phyloP scores from a whole-genome alignment of 2,797 vertebrate genomes.

The Microctenopoma steveboyesi region DNA sequence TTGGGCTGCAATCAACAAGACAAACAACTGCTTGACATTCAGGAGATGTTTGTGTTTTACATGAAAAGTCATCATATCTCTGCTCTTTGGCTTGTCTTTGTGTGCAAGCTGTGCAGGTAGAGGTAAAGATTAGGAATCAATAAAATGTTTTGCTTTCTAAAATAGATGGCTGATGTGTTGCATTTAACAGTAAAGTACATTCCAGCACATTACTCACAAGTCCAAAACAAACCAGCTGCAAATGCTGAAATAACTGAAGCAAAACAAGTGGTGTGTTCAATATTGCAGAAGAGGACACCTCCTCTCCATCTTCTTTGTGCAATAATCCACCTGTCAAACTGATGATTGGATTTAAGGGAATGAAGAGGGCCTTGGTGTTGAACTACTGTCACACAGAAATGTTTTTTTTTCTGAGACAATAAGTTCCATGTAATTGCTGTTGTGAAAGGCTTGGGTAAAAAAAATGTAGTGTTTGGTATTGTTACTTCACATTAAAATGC shows the following conservation, averaged over 20 bases:
- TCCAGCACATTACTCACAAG: slow-evolving; percentile 50
- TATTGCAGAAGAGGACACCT: slow-evolving; percentile 12
- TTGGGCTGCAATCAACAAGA: slow-evolving; percentile 35
- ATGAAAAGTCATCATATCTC: slow-evolving; percentile 60
- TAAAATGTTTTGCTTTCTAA: slow-evolving; percentile 36
- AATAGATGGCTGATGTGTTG: slow-evolving; percentile 33
- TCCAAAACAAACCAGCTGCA: slow-evolving; percentile 12
- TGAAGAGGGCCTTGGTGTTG: not conserved
- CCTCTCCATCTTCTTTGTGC: not conserved
- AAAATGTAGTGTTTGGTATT: too few species aligned
- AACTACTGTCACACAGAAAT: not conserved
- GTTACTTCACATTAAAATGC: slow-evolving; percentile 10
- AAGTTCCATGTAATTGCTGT: slow-evolving; percentile 17
- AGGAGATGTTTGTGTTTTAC: slow-evolving; percentile 37
- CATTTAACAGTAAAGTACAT: slow-evolving; percentile 42
- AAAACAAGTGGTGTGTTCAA: slow-evolving; percentile 10
- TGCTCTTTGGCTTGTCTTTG: slow-evolving; percentile 37
- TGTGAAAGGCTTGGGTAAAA: not conserved
- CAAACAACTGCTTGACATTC: slow-evolving; percentile 30
- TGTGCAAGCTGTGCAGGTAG: slow-evolving; percentile 20
- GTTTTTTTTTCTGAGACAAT: not conserved
- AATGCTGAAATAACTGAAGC: slow-evolving; percentile 11
- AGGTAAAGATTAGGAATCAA: slow-evolving; percentile 19
- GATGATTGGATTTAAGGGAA: not conserved
- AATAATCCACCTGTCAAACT: not conserved